Conservation (phyloP, 2,888 invertebrate species). For the Drosophila aldrichi region DNA sequence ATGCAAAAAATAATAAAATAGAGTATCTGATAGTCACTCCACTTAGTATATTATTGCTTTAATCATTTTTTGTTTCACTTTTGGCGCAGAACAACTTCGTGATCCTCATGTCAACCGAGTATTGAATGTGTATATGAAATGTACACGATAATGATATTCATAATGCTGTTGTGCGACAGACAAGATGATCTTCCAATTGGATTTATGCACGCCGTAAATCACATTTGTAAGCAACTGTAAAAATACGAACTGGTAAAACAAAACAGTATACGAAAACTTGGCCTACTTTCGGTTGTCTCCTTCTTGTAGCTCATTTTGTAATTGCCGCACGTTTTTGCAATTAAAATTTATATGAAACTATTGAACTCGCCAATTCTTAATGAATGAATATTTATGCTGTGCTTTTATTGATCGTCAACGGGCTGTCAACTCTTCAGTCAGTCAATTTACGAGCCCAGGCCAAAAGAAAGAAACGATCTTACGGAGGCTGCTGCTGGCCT, state of each 20-base stretch:
- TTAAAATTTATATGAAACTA: constrained; percentile 80
- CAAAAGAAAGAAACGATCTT: constrained; percentile 17
- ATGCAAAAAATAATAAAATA: background rate
- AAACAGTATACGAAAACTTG: constrained; percentile 40
- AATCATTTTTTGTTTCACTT: constrained; percentile 8
- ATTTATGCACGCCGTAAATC: constrained; percentile 57
- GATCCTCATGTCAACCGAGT: constrained; percentile 39
- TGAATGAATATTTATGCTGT: constrained; percentile 64
- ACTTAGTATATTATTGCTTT: background rate
- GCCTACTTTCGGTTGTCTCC: constrained; percentile 57
- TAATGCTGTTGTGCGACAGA: constrained; percentile 18
- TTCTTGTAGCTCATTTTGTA: constrained; percentile 24
- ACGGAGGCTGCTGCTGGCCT: constrained; percentile 14
- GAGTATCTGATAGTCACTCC: constrained; percentile 3
- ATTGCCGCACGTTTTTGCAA: constrained; percentile 78
- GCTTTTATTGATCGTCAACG: constrained; percentile 39
- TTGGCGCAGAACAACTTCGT: constrained; percentile 33
- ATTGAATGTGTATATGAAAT: constrained; percentile 5
- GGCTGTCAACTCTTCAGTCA: constrained; percentile 47
- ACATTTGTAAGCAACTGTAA: constrained; percentile 35
- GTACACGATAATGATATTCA: constrained; percentile 8
- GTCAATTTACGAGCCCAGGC: constrained; percentile 46
- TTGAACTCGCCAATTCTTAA: constrained; percentile 69
- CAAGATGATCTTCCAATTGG: constrained; percentile 26
- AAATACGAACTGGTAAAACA: background rate